Conservation (phyloP, 2,797 vertebrate genomes). For the Lepus townsendii region DNA sequence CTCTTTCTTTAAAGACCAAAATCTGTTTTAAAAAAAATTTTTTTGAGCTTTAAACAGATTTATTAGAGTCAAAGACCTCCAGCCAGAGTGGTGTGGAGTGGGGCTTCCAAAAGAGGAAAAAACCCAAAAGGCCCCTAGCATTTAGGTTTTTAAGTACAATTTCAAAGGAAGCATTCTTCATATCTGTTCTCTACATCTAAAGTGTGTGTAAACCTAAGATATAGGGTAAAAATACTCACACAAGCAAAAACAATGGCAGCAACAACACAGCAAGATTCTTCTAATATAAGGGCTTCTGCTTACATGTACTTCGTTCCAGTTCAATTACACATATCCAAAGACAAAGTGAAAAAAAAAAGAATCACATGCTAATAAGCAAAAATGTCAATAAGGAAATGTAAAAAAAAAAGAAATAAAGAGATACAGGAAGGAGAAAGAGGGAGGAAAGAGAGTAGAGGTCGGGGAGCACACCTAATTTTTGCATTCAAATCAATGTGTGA, state of each 20-base stretch:
- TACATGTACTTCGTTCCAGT: background rate
- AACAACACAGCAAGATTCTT: background rate
- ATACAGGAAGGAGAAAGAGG: too few species aligned
- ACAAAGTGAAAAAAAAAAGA: background rate
- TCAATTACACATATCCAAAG: background rate
- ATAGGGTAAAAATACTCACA: background rate
- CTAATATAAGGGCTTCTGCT: background rate
- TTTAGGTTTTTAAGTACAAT: too few species aligned
- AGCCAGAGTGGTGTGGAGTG: too few species aligned
- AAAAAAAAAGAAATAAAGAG: background rate
- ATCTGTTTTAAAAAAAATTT: background rate
- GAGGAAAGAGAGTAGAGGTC: too few species aligned
- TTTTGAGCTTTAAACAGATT: too few species aligned
- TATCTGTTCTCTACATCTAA: background rate
- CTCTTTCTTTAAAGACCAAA: background rate
- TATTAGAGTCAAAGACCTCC: too few species aligned
- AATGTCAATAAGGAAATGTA: background rate
- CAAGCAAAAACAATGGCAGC: background rate
- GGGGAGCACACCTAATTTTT: background rate
- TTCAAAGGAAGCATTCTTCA: background rate
- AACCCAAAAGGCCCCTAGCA: too few species aligned
- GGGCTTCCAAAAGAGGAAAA: too few species aligned
- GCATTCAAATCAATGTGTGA: slow-evolving; percentile 39
- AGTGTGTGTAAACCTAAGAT: background rate
- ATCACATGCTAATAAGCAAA: background rate